Evolutionary conservation across 1,140 invertebrate genomes (phyloP), one percentile per base, ranked within the genome.

Genomic region (Papilio polytes): DNA sequence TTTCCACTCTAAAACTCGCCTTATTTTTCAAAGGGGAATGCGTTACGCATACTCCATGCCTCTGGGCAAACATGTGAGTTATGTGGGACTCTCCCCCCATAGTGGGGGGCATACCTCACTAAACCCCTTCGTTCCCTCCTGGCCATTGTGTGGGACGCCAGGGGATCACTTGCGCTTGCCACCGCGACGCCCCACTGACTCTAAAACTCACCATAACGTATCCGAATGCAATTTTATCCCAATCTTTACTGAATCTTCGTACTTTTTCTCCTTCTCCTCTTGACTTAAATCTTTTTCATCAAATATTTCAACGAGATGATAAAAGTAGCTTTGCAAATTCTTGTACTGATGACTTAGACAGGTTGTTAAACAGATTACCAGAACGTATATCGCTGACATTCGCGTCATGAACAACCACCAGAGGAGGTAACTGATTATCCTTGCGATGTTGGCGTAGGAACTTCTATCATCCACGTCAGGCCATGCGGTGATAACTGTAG

Each of bases 351-450:
- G 82, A 20, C 83, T 84, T 0, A 91, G 48, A 44, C 85, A 83
- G n/a, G 86, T 87, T 0, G 85, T 84, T 9, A 86, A 80, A 0
- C 82, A 76, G 8, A 91, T 87, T 13, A 88, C 82, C 1, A 90
- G 13, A 0, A 89, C 48, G 53, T 89, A 90, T 1, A 80, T 82
- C 1, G 83, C 86, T 2, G 86, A 85, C 8, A 88, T 59, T 2
- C 88, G 84, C 12, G 72, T 48, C 73, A 90, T 77, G 8, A 90
- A 88, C 0, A 88, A 46, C 90, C 91, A 93, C 92, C 92, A 93
- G 0, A 85, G 10, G 6, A 91, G 44, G 73, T 90, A 91, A 48
- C 51, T 72, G 0, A 85, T 18, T 0, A 88, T 59, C 31, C 92
- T 83, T 3, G 74, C 82, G 3, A 84, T 36, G 26, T 80, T 66